Base-by-base conservation (phyloP, 2,888 invertebrate genomes). In the Clistopyga incitator region DNA sequence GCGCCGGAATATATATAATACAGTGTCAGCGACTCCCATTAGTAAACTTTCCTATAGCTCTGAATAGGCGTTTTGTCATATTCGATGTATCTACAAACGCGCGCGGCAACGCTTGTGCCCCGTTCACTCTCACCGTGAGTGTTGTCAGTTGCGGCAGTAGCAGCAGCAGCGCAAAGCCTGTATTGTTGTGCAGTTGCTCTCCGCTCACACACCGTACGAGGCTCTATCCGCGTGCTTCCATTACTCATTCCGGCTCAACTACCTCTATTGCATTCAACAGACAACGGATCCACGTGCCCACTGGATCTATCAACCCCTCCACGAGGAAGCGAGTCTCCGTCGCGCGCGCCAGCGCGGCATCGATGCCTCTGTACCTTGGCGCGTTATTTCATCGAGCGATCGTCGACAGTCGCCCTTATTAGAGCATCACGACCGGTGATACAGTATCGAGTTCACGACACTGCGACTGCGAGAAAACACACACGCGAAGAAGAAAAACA, bases 1-100 rank as follows among this genome's bases (percentile, higher is more conserved):
- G 71, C 86, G 84, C 80, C 74, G 86, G 85, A 79, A 29, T 29
- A 29, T 3, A 18, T 18, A 34, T 38, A 18, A 18, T 18, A 34
- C 38, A 61, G 38, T 38, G 29, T 10, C 10, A 65, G 4, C 11
- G 59, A 15, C 29, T 1, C 3, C 38, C 42, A 65, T 42, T 65
- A 38, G 18, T 29, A n/a, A 25, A 29, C 29, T 8, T 29, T 34
- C 56, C 6, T 29, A 18, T 18, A 50, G 6, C 8, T 18, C 50
- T 50, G 50, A 50, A 50, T 6, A 18, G 18, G 50, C n/a, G 18
- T 50, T 50, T 50, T 50, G 18, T n/a, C 50, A 50, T 38, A 38
- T 50, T 50, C 18, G 18, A 50, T 50, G 6, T 18, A 18, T 50
- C n/a, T 50, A 18, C 38, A 34, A 34, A 61, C 61, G 25, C 34